phyloP scores from a whole-genome alignment of 2,888 invertebrate genomes.

The Drosophila gaucha region DNA sequence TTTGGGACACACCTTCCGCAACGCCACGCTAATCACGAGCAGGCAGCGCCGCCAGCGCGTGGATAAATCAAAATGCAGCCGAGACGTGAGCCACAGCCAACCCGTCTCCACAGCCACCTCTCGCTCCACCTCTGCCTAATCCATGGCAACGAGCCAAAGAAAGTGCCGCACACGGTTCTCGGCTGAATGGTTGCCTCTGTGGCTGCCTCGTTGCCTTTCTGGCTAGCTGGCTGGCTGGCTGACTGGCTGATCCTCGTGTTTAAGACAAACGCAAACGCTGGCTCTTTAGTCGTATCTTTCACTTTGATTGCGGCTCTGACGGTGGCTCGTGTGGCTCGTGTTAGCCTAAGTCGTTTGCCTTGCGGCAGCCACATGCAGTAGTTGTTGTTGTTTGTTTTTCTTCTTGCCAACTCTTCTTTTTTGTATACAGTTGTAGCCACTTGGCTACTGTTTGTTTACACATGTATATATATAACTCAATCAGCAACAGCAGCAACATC shows the following conservation, averaged over 20 bases:
- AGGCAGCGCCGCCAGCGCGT: conserved; percentile 74
- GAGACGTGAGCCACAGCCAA: conserved; percentile 43
- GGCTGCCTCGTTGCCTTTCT: conserved; percentile 27
- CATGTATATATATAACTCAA: conserved; percentile 76
- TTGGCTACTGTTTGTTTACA: conserved; percentile 81
- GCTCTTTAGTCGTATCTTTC: conserved; percentile 79
- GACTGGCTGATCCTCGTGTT: conserved; percentile 64
- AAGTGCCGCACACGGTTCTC: conserved; percentile 69
- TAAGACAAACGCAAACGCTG: conserved; percentile 78
- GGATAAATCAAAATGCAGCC: conserved; percentile 78
- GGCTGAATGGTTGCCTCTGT: conserved; percentile 56
- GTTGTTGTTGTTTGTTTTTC: conserved; percentile 21
- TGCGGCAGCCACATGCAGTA: conserved; percentile 41
- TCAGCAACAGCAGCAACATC: conserved; percentile 55
- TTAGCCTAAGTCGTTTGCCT: conserved; percentile 62
- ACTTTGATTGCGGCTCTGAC: conserved; percentile 74
- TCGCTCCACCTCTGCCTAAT: conserved; percentile 63
- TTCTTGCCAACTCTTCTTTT: conserved; percentile 3
- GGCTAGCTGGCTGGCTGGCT: conserved; percentile 26
- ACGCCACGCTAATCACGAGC: conserved; percentile 80
- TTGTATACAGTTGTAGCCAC: conserved; percentile 43
- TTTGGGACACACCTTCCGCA: conserved; percentile 80
- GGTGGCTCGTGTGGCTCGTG: conserved; percentile 73
- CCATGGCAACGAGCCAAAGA: conserved; percentile 65
- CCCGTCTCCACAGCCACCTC: neutral